Base-by-base conservation (phyloP, 2,113 vertebrate species). In the Cranoglanis bouderius region DNA sequence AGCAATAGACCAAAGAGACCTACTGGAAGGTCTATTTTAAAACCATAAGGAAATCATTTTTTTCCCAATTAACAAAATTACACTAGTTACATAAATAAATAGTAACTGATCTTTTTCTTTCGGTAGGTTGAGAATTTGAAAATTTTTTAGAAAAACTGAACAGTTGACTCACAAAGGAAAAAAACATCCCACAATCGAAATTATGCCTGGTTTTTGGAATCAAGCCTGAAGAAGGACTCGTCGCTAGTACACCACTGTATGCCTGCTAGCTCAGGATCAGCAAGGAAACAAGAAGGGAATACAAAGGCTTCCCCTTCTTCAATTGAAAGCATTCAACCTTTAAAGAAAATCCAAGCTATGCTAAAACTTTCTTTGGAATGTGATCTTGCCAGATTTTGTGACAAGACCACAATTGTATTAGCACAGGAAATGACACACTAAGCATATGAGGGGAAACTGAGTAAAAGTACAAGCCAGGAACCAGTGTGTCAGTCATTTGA, bases 181-280 rank as follows among this genome's bases (percentile, higher is more conserved):
- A 26, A 26, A 59, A 84, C 32, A 38, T 78, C 4, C 57, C 55
- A 43, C 43, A 59, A 89, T 81, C 51, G 19, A 82, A 87, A 89
- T 88, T 38, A 85, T 84, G 29, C 3, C 51, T 4, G 35, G 6
- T 57, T 40, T 55, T 26, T 43, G 63, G 35, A 40, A 55, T 59
- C 63, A 80, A 89, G 82, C 63, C 90, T 80, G 75, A 87, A 90
- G 92, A 91, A 90, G 87, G 89, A 90, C 92, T 88, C 38, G 94
- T 95, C 94, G 93, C 92, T n/a, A 86, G 88, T 40, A 59, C 82
- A 89, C 70, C 53, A 6, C 91, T 92, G 92, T 93, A 93, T 88
- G 93, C 93, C 91, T 80, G 90, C 92, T 95, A 93, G 93, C 92
- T 94, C 90, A 88, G 91, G 92, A 95, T 94, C 93, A 93, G 92